A percentile compares a stretch with the other conserved stretches of the same genome.
Conservation (phyloP, 2,888 invertebrate genomes). For the Nysson spinosus region DNA sequence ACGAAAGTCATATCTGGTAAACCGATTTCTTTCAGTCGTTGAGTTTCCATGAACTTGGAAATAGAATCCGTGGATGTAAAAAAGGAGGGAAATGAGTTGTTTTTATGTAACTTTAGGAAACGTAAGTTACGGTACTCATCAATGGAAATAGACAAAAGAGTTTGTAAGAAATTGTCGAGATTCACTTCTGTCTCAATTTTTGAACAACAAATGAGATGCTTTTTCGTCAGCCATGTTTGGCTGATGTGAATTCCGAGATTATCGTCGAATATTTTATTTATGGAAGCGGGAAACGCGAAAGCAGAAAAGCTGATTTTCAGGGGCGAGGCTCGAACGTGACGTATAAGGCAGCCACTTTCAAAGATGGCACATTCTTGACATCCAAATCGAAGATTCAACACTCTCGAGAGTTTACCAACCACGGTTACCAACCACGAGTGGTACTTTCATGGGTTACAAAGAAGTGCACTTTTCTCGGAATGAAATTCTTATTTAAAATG, state of each 20-base stretch:
- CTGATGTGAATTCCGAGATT: neutral
- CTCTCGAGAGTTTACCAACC: conserved; percentile 14
- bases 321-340: neutral
- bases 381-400: conserved; percentile 19
- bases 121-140: too few species aligned
- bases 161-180: neutral
- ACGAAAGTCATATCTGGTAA: conserved; percentile 15
- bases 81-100: too few species aligned
- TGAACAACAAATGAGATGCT: neutral
- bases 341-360: neutral
- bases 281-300: neutral
- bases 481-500: conserved; percentile 12
- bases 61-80: neutral
- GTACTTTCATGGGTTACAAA: conserved; percentile 3
- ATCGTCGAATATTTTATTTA: neutral
- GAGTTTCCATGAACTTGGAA: neutral
- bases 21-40: neutral
- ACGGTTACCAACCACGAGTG: conserved; percentile 4
- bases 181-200: neutral
- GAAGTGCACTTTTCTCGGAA: neutral
- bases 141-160: too few species aligned
- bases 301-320: neutral
- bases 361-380: neutral
- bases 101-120: too few species aligned
- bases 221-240: neutral